Evolutionary conservation across 2,797 vertebrate species (phyloP).

Genomic region (Dermochelys coriacea): DNA sequence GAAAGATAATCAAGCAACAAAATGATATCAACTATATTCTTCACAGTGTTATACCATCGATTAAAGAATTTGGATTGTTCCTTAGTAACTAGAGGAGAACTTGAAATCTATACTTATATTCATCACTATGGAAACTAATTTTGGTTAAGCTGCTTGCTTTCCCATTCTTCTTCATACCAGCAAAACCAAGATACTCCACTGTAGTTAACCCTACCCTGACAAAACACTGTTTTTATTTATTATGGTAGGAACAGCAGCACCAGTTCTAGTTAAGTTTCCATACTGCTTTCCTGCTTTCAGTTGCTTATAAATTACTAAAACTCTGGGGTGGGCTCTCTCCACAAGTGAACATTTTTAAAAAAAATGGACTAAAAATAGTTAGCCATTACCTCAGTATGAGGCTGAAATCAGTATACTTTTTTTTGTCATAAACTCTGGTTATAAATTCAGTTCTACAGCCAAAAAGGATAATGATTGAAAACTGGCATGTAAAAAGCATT

Average conservation of each 20-base stretch:
- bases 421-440: neutral
- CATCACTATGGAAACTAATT: neutral
- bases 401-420: neutral
- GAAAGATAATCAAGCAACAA: neutral
- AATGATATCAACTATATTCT: neutral
- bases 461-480: accelerated
- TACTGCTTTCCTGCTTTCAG: neutral
- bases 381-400: neutral
- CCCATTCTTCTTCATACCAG: neutral
- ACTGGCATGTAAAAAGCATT: neutral
- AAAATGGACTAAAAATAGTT: neutral
- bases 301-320: neutral
- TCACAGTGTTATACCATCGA: neutral
- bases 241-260: neutral
- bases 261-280: neutral
- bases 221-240: neutral
- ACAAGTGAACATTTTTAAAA: neutral
- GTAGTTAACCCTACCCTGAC: neutral
- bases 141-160: neutral
- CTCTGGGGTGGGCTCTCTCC: neutral
- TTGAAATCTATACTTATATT: neutral
- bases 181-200: neutral
- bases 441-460: neutral
- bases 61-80: neutral
- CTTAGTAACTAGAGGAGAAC: neutral